Evolutionary conservation across 2,797 vertebrate species (phyloP).

Genomic region (Melopsittacus undulatus): DNA sequence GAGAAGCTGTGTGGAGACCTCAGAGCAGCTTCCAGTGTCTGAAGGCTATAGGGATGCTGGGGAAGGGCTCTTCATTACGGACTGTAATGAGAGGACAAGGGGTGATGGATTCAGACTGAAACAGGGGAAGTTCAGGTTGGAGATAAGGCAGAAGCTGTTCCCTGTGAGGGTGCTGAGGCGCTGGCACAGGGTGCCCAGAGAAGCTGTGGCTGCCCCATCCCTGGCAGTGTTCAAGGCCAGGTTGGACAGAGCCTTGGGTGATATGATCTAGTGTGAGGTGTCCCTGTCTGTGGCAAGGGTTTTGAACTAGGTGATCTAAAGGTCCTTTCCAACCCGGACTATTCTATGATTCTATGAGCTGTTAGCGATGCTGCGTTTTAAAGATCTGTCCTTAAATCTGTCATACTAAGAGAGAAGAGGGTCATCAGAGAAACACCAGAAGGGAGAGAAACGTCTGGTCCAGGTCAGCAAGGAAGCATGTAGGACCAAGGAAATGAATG

Average conservation of each 20-base stretch:
- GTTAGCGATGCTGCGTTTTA: fast-evolving
- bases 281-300: background rate
- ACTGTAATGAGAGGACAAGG: background rate
- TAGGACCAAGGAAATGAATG: background rate
- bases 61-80: background rate
- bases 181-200: too few species aligned
- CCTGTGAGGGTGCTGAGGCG: background rate
- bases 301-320: background rate
- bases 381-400: background rate
- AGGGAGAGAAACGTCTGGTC: background rate
- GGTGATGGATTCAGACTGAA: background rate
- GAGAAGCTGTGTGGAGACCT: background rate
- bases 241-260: background rate
- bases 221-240: background rate
- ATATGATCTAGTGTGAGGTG: background rate
- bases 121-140: background rate
- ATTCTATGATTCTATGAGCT: background rate
- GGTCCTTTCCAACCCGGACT: background rate
- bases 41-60: background rate
- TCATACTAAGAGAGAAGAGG: background rate
- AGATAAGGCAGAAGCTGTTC: background rate
- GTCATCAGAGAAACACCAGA: background rate
- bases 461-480: background rate
- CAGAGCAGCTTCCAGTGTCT: background rate
- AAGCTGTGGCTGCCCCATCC: background rate